Percentiles rank a stretch among this genome's conserved stretches.
phyloP scores from a whole-genome alignment of 2,888 invertebrate genomes.

The Gymnosoma rotundatum region DNA sequence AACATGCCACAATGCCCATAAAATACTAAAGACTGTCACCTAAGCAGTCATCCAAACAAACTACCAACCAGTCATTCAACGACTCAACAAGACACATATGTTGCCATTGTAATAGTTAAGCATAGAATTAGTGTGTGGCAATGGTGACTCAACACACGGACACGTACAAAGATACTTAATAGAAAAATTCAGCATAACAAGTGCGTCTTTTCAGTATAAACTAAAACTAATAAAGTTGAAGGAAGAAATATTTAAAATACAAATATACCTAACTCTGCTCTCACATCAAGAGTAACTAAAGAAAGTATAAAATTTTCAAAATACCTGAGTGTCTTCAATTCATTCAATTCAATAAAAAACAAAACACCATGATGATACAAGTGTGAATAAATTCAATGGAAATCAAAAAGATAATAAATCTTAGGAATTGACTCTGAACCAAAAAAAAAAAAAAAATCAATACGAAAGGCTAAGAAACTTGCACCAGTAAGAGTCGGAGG shows the following conservation, averaged over 20 bases:
- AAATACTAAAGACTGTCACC: slow-evolving; percentile 69
- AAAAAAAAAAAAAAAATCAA: slow-evolving; percentile 45
- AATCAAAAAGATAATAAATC: slow-evolving; percentile 64
- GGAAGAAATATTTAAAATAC: slow-evolving; percentile 25
- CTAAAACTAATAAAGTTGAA: slow-evolving; percentile 16
- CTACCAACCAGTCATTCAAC: slow-evolving; percentile 40
- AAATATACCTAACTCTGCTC: slow-evolving; percentile 50
- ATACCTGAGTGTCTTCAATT: slow-evolving; percentile 63
- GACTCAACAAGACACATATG: slow-evolving; percentile 56
- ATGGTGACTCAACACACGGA: slow-evolving; percentile 56
- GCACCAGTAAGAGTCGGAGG: slow-evolving; percentile 15
- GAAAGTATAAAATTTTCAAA: slow-evolving; percentile 65
- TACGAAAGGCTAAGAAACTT: slow-evolving; percentile 29
- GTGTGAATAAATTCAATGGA: slow-evolving; percentile 63
- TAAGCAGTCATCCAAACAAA: slow-evolving; percentile 49
- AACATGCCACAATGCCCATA: slow-evolving; percentile 67
- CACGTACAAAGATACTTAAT: slow-evolving; percentile 19
- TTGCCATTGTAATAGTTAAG: slow-evolving; percentile 56
- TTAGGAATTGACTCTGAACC: slow-evolving; percentile 51
- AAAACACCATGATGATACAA: slow-evolving; percentile 27
- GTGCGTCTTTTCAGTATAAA: slow-evolving; percentile 44
- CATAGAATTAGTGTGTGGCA: slow-evolving; percentile 59
- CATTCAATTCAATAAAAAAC: slow-evolving; percentile 12
- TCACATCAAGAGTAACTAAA: slow-evolving; percentile 39
- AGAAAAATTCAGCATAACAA: slow-evolving; percentile 40